Evolutionary conservation across 2,888 invertebrate species (phyloP), one percentile per base, ranked within the genome.

Genomic region (Agriopis leucophaearia): DNA sequence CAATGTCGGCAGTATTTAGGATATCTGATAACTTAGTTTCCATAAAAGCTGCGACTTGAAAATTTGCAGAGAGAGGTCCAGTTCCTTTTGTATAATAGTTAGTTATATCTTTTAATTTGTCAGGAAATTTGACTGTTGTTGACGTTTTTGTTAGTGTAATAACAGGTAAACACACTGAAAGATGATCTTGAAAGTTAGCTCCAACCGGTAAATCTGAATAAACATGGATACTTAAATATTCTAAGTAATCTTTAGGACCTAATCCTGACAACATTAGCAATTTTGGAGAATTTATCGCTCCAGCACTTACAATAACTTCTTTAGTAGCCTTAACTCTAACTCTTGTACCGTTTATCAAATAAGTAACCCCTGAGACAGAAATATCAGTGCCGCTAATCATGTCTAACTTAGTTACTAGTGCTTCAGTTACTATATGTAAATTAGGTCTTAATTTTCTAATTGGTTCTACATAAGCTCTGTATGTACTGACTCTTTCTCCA

Each of bases 211-310:
- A 81, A 79, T 93, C 90, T 63, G 81, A 81, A 42, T 83, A 70
- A 3, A 86, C 83, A 72, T 83, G 83, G 35, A 93, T 82, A 75
- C 88, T 84, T 78, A 94, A 81, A 82, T 91, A 93, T 75, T 94
- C 91, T 74, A 94, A 84, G 62, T 94, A 94, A 15, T 92, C 92
- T 63, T 80, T 90, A 15, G 92, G 92, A 1, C 94, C 94, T 60
- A 94, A 76, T 64, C 94, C 94, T 44, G 94, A 94, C 67, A 90
- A 89, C 94, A 94, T 94, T 47, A 94, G 75, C 69, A 94, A 68
- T 77, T 90, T 93, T 3, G 94, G 92, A 40, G 91, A 86, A 72
- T 92, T 93, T 38, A 94, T 90, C 4, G 94, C 88, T 12, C 94
- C 94, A 36, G 94, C 92, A 62, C 88, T 83, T 73, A 94, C 61